phyloP scores from a whole-genome alignment of 2,797 vertebrate species.

The Myotis pilosus region DNA sequence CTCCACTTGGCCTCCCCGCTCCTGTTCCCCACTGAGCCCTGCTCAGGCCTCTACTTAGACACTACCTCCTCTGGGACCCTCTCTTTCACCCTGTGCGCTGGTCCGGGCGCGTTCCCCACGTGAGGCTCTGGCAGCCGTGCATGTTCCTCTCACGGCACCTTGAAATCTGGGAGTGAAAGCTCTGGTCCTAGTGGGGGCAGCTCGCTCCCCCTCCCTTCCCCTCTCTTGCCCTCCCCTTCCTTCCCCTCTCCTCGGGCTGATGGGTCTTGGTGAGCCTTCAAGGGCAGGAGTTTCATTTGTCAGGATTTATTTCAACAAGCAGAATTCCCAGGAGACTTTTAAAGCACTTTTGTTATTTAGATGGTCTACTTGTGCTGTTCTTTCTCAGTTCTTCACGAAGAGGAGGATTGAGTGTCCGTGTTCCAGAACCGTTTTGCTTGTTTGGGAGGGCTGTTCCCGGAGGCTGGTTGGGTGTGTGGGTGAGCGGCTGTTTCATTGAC shows the following conservation, averaged over 20 bases:
- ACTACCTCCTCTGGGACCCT: background rate
- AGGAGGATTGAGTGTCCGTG: background rate
- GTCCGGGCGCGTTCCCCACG: background rate
- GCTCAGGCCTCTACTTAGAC: background rate
- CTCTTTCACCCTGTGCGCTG: accelerated
- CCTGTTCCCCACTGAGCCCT: background rate
- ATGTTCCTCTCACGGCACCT: accelerated
- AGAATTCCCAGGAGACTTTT: background rate
- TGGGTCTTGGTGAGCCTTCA: background rate
- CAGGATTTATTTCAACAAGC: background rate
- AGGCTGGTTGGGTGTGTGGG: background rate
- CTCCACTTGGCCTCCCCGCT: background rate
- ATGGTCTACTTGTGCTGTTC: background rate
- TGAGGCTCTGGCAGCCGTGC: background rate
- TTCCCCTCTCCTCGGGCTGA: no score
- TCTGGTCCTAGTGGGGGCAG: no score
- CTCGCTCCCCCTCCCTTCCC: no score
- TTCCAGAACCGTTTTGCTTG: background rate
- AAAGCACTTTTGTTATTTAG: background rate
- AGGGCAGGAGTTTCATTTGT: background rate
- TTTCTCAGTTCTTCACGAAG: background rate
- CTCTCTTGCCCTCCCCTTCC: no score
- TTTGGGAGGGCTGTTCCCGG: no score
- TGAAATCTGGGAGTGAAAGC: background rate
- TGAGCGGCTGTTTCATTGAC: background rate